phyloP scores from a whole-genome alignment of 2,113 vertebrate species.

The Ptyas mucosa region DNA sequence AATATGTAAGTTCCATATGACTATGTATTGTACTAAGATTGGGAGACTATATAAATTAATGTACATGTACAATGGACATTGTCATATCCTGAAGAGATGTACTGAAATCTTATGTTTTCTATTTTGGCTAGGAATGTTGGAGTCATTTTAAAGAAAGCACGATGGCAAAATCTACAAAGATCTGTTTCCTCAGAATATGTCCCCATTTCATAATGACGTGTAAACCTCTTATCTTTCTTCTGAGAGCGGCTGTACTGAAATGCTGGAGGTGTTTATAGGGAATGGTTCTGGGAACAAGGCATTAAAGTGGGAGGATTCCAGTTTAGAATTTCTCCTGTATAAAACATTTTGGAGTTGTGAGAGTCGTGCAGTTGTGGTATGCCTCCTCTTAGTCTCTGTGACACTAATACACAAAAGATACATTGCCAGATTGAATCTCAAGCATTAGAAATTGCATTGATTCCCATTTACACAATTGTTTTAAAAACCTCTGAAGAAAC shows the following conservation, averaged over 20 bases:
- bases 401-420: background rate
- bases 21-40: no score
- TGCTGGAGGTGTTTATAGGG: background rate
- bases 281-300: background rate
- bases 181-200: slow-evolving; percentile 12
- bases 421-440: no score
- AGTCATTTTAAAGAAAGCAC: slow-evolving; percentile 42
- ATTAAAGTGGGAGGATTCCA: background rate
- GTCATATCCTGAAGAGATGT: background rate
- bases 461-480: background rate
- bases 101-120: slow-evolving; percentile 12
- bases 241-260: background rate
- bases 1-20: background rate
- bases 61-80: background rate
- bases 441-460: background rate
- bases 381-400: background rate
- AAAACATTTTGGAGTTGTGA: no score
- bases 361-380: no score
- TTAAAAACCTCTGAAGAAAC: slow-evolving; percentile 18
- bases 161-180: slow-evolving; percentile 12
- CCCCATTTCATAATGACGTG: background rate
- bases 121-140: slow-evolving; percentile 41
- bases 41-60: background rate
- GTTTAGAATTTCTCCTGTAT: background rate
- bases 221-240: background rate